Evolutionary conservation across 2,888 invertebrate species (phyloP).

Genomic region (Bellardia bayeri): DNA sequence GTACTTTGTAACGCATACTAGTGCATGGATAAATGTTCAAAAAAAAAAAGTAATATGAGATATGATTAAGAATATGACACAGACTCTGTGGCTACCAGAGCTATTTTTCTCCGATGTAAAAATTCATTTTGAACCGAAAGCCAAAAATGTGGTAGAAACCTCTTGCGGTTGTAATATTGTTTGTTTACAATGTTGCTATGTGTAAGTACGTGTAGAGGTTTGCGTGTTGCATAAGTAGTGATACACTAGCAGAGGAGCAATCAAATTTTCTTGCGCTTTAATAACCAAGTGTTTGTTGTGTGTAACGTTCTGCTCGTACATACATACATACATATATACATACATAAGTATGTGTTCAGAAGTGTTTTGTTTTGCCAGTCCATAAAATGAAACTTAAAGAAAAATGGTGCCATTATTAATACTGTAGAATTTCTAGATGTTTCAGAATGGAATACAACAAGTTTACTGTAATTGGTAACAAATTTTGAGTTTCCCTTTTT

Average conservation of each 20-base stretch:
- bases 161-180: constrained; percentile 44
- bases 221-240: constrained; percentile 6
- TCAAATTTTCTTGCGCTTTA: constrained; percentile 5
- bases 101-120: constrained; percentile 12
- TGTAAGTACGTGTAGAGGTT: not conserved
- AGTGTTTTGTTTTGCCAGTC: not conserved
- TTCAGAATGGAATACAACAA: no score
- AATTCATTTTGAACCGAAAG: constrained; percentile 32
- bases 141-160: constrained; percentile 31
- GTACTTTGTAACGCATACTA: not conserved
- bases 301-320: not conserved
- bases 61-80: constrained; percentile 55
- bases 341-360: no score
- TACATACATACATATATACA: no score
- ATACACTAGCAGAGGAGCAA: not conserved
- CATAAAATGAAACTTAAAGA: no score
- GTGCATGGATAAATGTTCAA: not conserved
- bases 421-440: no score
- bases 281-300: not conserved
- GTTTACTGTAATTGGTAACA: no score
- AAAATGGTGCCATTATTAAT: no score
- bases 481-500: no score
- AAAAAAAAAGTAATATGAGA: constrained; percentile 19
- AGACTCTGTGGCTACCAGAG: not conserved
- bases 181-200: not conserved